phyloP scores from a whole-genome alignment of 37 sponge, comb jelly and placozoan genomes.

The Tethya wilhelma region DNA sequence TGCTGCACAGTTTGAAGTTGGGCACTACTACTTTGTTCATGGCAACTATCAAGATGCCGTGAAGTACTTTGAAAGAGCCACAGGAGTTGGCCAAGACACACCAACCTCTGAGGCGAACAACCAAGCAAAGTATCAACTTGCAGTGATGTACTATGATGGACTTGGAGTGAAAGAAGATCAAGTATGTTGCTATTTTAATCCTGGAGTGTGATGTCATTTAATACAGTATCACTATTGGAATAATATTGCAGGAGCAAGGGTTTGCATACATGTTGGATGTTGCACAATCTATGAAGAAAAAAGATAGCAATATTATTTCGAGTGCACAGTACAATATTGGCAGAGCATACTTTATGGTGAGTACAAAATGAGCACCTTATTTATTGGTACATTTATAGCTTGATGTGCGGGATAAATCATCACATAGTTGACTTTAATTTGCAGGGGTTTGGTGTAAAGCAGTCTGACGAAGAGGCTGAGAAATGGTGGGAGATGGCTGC shows the following conservation, averaged over 20 bases:
- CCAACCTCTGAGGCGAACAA: neutral
- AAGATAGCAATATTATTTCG: conserved; percentile 55
- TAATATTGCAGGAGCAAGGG: conserved; percentile 61
- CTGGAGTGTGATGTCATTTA: too few species aligned
- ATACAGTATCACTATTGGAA: too few species aligned
- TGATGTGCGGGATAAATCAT: neutral
- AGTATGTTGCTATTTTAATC: too few species aligned
- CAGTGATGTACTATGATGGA: conserved; percentile 89
- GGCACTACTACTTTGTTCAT: conserved; percentile 58
- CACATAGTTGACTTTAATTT: neutral
- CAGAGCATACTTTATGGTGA: conserved; percentile 75
- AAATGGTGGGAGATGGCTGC: conserved; percentile 70
- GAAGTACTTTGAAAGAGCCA: conserved; percentile 61
- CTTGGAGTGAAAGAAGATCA: conserved; percentile 61
- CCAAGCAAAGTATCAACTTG: conserved; percentile 87
- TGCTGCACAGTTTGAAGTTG: conserved; percentile 71
- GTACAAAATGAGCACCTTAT: neutral
- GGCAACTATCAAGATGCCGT: conserved; percentile 42
- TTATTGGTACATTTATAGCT: neutral
- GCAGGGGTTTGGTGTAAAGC: conserved; percentile 82
- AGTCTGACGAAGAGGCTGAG: conserved; percentile 77
- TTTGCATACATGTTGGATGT: conserved; percentile 74
- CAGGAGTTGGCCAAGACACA: neutral
- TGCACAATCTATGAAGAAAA: conserved; percentile 42
- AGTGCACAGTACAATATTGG: conserved; percentile 91